Percentiles rank a stretch among this genome's conserved stretches.
phyloP scores from a whole-genome alignment of 2,113 vertebrate genomes.

The Oncorhynchus clarkii region DNA sequence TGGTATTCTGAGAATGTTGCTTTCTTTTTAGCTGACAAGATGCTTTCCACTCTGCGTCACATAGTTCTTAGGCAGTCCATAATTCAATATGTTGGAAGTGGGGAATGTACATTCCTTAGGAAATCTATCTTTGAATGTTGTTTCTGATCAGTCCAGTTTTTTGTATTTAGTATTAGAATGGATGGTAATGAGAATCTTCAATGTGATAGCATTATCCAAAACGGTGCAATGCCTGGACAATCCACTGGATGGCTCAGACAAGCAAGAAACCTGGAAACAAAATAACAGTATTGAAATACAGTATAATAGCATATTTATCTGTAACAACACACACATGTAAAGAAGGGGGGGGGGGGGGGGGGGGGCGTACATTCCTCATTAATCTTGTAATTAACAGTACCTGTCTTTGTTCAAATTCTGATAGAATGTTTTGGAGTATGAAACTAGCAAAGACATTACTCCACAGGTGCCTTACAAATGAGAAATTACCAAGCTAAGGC shows the following conservation, averaged over 20 bases:
- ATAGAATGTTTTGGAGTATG: too few species aligned
- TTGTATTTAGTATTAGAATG: neutral
- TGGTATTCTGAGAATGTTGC: constrained; percentile 24
- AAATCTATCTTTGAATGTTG: neutral
- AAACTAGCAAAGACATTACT: too few species aligned
- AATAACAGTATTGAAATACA: constrained; percentile 2
- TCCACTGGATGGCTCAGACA: constrained; percentile 36
- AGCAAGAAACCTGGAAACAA: constrained; percentile 1
- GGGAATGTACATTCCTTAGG: neutral
- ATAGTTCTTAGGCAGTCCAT: constrained; percentile 40
- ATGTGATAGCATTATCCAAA: neutral
- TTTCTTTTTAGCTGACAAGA: neutral
- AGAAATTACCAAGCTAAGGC: too few species aligned
- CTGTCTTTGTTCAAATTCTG: too few species aligned
- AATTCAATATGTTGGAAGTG: constrained; percentile 4
- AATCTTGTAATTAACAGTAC: too few species aligned
- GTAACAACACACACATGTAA: neutral
- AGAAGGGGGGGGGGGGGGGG: too few species aligned
- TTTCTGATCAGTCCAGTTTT: neutral
- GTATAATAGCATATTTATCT: neutral
- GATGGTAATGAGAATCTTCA: constrained; percentile 32
- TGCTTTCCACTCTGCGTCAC: constrained; percentile 48
- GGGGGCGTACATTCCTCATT: too few species aligned
- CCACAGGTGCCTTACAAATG: too few species aligned
- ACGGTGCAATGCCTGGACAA: neutral